Conservation (phyloP, 1,140 invertebrate species). For the Penaeus indicus region DNA sequence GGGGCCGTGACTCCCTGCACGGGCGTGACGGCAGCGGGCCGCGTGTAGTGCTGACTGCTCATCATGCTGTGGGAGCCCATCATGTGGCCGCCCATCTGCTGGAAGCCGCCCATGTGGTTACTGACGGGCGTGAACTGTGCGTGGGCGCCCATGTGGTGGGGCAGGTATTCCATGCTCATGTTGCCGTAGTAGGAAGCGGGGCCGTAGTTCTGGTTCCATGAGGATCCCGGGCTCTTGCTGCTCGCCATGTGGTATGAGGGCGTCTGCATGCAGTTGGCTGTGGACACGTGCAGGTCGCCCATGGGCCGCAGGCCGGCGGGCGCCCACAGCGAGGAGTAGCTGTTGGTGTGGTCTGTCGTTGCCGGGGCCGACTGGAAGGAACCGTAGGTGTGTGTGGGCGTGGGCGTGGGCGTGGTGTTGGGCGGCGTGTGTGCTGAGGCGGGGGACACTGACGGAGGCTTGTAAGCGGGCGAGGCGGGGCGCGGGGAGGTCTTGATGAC, state of each 20-base stretch:
- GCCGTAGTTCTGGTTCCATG: constrained; percentile 64
- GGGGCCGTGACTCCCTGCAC: constrained; percentile 54
- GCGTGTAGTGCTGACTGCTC: constrained; percentile 54
- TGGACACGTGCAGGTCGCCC: constrained; percentile 58
- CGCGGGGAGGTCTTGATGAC: constrained; percentile 59
- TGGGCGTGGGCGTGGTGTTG: constrained; percentile 64
- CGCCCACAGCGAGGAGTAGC: constrained; percentile 61
- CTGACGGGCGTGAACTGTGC: constrained; percentile 54
- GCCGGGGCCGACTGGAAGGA: constrained; percentile 54
- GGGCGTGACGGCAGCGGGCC: constrained; percentile 35
- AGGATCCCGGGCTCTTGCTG: constrained; percentile 50
- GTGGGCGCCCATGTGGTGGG: constrained; percentile 61
- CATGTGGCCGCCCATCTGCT: constrained; percentile 61
- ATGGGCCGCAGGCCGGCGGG: constrained; percentile 51
- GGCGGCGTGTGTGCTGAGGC: constrained; percentile 65
- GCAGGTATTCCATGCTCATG: constrained; percentile 66
- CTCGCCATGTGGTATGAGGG: constrained; percentile 53
- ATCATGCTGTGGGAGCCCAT: constrained; percentile 62
- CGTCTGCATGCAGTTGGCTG: constrained; percentile 63
- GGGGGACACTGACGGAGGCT: constrained; percentile 64
- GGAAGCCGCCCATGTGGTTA: constrained; percentile 55
- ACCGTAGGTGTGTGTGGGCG: constrained; percentile 58
- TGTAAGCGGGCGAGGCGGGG: constrained; percentile 63
- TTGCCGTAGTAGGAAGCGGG: constrained; percentile 67
- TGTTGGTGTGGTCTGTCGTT: constrained; percentile 48